These are phyloP conservation scores for Apodemia mormo DNA, from an alignment of 2,888 invertebrate genomes.

Conservation along the genomic window DNA sequence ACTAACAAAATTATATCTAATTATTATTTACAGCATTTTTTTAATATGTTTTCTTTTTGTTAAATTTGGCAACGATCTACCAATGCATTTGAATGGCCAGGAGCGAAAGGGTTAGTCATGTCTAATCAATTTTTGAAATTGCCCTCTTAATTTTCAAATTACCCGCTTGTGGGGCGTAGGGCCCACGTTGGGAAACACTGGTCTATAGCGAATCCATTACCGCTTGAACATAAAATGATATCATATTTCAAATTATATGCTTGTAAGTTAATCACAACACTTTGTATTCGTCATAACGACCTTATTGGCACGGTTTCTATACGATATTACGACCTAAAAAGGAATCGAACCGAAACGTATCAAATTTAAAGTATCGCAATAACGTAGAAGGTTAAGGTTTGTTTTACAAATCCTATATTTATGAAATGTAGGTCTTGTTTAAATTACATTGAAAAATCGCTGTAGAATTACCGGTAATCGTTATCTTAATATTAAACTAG, in stretches of 20 bases:
- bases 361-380: constrained; percentile 35
- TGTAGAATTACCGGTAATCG: background rate
- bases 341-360: constrained; percentile 37
- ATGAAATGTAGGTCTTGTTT: background rate
- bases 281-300: constrained; percentile 19
- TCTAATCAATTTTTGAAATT: no score
- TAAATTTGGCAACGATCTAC: no score
- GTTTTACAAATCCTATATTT: background rate
- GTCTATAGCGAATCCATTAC: no score
- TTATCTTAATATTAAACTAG: no score
- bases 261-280: background rate
- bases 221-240: background rate
- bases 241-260: background rate
- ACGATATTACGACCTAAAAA: constrained; percentile 32
- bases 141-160: no score
- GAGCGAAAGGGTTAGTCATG: no score
- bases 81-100: no score
- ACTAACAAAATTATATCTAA: no score
- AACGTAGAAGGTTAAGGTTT: constrained; percentile 19
- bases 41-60: no score
- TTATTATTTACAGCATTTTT: no score
- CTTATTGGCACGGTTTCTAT: constrained; percentile 24
- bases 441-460: background rate
- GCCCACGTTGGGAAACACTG: no score
- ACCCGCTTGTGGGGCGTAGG: no score